Evolutionary conservation across 2,888 invertebrate genomes (phyloP).

Genomic region (Myopa testacea): DNA sequence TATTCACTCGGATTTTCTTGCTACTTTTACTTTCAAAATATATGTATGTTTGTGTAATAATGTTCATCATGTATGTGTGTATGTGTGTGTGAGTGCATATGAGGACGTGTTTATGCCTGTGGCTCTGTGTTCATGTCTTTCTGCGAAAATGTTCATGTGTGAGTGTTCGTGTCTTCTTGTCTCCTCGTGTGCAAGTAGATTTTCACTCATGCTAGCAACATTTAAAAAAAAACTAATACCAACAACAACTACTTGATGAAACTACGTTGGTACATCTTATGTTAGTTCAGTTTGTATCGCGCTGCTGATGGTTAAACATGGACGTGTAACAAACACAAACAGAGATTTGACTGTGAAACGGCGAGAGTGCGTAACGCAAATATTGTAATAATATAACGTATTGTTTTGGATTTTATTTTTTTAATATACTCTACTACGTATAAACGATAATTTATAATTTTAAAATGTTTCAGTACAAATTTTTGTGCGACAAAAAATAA

Average conservation of each 20-base stretch:
- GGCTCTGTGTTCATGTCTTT: neutral
- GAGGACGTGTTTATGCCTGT: constrained; percentile 24
- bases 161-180: neutral
- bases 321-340: constrained; percentile 3
- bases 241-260: constrained; percentile 43
- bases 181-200: neutral
- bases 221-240: constrained; percentile 39
- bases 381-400: no score
- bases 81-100: constrained; percentile 14
- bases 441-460: no score
- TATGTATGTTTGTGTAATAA: neutral
- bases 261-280: constrained; percentile 42
- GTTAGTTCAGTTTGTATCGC: constrained; percentile 63
- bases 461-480: no score
- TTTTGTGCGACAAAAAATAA: no score
- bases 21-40: constrained; percentile 9
- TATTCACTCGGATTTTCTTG: no score
- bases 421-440: no score
- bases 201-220: constrained; percentile 42
- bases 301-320: constrained; percentile 62
- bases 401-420: no score
- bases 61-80: neutral
- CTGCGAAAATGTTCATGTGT: neutral
- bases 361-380: constrained; percentile 16
- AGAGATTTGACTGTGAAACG: neutral